Base-by-base conservation (phyloP, 2,113 vertebrate genomes). In the Synodontis membranacea region DNA sequence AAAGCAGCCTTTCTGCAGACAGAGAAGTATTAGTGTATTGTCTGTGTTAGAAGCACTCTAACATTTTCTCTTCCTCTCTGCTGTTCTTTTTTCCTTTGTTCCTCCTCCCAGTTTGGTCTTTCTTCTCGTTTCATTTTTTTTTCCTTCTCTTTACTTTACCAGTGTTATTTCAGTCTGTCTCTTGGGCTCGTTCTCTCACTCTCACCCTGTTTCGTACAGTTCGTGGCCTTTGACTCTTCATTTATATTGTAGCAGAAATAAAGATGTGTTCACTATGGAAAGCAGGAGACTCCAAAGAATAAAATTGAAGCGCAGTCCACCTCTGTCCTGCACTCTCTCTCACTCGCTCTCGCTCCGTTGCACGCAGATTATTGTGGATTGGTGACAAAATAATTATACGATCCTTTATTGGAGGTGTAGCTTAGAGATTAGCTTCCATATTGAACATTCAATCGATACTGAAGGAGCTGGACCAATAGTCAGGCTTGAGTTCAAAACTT, bases 191-290 rank as follows among this genome's bases (percentile, higher is more conserved):
- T 23, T 74, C 34, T 72, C 60, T 34, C 64, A 34, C 31, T 42
- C 58, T 52, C 68, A 31, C 37, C 70, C 23, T 37, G 68, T 76
- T 42, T 81, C 44, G 37, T 79, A 50, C 62, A 54, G 56, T 64
- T 52, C 56, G 44, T 85, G 52, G 3, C 34, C 54, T 79, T 82
- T 79, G 72, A 79, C 52, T 48, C 68, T 39, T 79, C 9, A 42
- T 88, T 48, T 64, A 66, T 68, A 56, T 70, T 62, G 17, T 52
- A 84, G 39, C 21, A 84, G 76, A 56, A 80, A 70, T 34, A 48
- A 80, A 78, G 54, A 72, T 37, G 60, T 68, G 48, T 76, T 84
- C 37, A 54, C 37, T 34, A 21, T 15, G 34, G n/a, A 76, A 87
- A 39, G 66, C 56, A 50, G 34, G 48, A 76, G 28, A 54, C 31